These are phyloP conservation scores for Netelia virgata DNA, from an alignment of 2,888 invertebrate species.

Conservation along the genomic window DNA sequence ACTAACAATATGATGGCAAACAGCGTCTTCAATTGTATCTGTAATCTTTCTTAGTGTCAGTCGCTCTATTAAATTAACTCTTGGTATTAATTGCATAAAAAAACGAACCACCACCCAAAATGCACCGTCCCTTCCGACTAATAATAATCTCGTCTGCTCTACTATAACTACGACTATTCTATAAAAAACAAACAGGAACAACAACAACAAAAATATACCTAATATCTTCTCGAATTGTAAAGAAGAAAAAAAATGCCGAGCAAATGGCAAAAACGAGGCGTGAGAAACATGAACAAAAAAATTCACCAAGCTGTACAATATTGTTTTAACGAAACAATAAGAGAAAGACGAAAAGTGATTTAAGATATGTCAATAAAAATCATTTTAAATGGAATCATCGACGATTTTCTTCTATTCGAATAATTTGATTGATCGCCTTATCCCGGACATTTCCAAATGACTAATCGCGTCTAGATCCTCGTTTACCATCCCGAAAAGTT, in stretches of 20 bases:
- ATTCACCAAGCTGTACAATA: conserved; percentile 70
- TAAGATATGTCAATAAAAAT: conserved; percentile 77
- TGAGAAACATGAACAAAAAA: conserved; percentile 40
- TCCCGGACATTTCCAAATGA: background rate
- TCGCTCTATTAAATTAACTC: conserved; percentile 41
- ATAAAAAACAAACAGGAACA: conserved; percentile 4
- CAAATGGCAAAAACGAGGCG: conserved; percentile 10
- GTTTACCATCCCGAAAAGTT: background rate
- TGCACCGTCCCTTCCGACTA: conserved; percentile 44
- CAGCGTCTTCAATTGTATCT: conserved; percentile 38
- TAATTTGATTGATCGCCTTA: background rate
- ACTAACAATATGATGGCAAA: conserved; percentile 14
- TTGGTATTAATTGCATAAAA: conserved; percentile 30
- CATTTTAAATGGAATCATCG: conserved; percentile 73
- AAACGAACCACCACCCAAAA: background rate
- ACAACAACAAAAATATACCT: background rate
- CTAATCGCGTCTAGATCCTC: conserved; percentile 20
- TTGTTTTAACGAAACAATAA: conserved; percentile 75
- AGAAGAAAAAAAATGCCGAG: conserved; percentile 8
- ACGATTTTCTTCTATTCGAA: background rate
- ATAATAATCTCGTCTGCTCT: conserved; percentile 30
- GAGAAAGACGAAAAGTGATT: conserved; percentile 79
- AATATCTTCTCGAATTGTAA: conserved; percentile 33
- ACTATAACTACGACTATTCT: conserved; percentile 20
- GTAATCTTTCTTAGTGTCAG: conserved; percentile 41